Base-by-base conservation (phyloP, 1,140 invertebrate species). In the Panagrolaimus sp. region DNA sequence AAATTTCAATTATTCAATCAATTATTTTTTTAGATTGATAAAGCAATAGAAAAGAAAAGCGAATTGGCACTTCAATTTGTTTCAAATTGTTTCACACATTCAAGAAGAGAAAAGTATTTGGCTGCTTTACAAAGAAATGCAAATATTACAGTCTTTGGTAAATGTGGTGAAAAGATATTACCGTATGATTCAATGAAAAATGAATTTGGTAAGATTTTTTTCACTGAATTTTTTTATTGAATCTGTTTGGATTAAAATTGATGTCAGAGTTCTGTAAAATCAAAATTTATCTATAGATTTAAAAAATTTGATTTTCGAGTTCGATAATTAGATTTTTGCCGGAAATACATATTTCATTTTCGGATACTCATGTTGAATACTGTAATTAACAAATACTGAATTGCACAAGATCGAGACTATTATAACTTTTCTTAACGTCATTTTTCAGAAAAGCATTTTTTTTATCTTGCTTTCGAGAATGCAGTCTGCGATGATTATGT, bases 21-120 rank as follows among this genome's bases (percentile, higher is more conserved):
- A n/a, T n/a, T n/a, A n/a, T n/a, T n/a, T n/a, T 52, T 52, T 8
- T 24, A 52, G 48, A 15, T 52, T 24, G 8, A 52, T 15, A 52
- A n/a, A n/a, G 14, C 26, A 52, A 14, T 52, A 8, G 48, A n/a
- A 24, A 0, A 52, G 1, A 52, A 52, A 24, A 21, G n/a, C 17
- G 26, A 52, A 14, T 8, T 52, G 26, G 48, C 48, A 1, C 4
- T 52, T 7, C 48, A 52, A 10, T 52, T 52, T 15, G 48, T 52
- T 24, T 52, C 48, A 52, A 52, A 52, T 10, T 52, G 48, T 10
- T 1, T 21, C 48, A 52, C 48, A 52, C 48, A 52, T 52, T 52
- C 48, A 9, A 24, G 48, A 52, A 7, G 48, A 12, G 48, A 52
- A 14, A 21, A 21, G 8, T 7, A 21, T 1, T 5, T 14, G 0